Evolutionary conservation across 2,113 vertebrate genomes (phyloP), one percentile per base, ranked within the genome.

Genomic region (Pseudorectes ferrugineus): DNA sequence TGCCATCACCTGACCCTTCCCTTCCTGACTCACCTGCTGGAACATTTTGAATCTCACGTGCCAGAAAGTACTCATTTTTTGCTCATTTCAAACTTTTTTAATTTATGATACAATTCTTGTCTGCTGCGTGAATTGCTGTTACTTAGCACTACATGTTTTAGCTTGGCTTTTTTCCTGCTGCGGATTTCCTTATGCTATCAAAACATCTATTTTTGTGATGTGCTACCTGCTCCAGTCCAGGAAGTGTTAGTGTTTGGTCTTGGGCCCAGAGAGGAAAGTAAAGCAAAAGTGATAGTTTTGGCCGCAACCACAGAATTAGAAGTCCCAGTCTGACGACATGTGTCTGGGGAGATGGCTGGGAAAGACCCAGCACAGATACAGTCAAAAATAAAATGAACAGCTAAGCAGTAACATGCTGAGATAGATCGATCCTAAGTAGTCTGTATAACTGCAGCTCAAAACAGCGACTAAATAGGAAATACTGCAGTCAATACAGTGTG

Each of bases 401-500:
- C 46, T 65, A 54, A 46, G 35, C 49, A 62, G 19, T 24, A 86
- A 33, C 0, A 2, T 65, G 51, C 63, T 16, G 54, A 83, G n/a
- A 52, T 17, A 61, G 46, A 66, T 0, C 1, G 2, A 45, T 38
- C n/a, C 23, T 54, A 33, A 83, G 28, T 23, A 46, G 20, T 35
- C 33, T 49, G 36, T 35, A 0, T 14, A 62, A 70, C 25, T 58
- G 42, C 58, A 76, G 29, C 75, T 70, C 29, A 54, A 65, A 82
- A 45, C 24, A 43, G 29, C 0, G 23, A n/a, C 25, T 33, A 85
- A 82, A 36, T 0, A 35, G 33, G 23, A 81, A 63, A 84, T 42
- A 36, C 0, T 29, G 16, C 43, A 55, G 45, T 18, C n/a, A 75
- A 55, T 5, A 16, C 2, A 23, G 28, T 1, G 1, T 12, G 18